Evolutionary conservation across 2,797 vertebrate species (phyloP).

Genomic region (Pogoniulus pusillus): DNA sequence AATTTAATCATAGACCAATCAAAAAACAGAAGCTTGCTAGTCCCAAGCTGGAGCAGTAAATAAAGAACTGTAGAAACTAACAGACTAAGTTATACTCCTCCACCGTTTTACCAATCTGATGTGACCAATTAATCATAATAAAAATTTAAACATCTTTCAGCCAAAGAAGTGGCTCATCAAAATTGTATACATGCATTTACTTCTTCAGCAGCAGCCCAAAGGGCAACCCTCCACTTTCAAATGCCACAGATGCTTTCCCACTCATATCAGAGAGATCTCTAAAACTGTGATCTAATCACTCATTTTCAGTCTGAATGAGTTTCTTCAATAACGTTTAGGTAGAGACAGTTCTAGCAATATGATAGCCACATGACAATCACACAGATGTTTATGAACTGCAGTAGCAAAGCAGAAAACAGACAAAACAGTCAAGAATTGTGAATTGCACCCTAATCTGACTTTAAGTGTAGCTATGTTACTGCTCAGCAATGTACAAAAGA

Average conservation of each 20-base stretch:
- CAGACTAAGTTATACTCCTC: not conserved
- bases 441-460: not conserved
- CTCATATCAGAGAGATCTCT: not conserved
- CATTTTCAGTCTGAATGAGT: not conserved
- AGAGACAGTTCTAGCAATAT: not conserved
- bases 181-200: not conserved
- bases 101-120: not conserved
- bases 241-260: not conserved
- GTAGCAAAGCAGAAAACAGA: not conserved
- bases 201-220: not conserved
- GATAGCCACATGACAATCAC: constrained; percentile 38
- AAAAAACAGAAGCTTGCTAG: not conserved
- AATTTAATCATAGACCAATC: not conserved
- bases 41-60: not conserved
- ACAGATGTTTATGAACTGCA: not conserved
- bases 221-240: not conserved
- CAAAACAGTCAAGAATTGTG: not conserved
- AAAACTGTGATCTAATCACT: accelerated
- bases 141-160: not conserved
- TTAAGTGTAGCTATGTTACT: not conserved
- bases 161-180: not conserved
- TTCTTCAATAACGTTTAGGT: not conserved
- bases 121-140: not conserved
- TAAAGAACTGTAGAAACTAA: not conserved
- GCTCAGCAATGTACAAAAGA: not conserved